A percentile compares a stretch with the other conserved stretches of the same genome.
Conservation (phyloP, 2,888 invertebrate species). For the Oegoconia quadripuncta region DNA sequence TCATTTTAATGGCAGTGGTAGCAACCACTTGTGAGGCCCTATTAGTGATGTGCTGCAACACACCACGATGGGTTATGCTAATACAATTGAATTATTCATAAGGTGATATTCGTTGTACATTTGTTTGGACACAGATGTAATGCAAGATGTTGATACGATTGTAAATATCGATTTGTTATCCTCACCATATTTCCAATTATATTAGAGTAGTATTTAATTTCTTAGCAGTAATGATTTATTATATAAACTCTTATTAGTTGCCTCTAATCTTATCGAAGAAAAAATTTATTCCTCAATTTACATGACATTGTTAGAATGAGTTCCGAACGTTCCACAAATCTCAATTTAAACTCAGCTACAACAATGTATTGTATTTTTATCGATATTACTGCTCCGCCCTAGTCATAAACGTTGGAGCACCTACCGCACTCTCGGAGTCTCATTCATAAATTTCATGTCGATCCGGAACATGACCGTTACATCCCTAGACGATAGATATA, state of each 20-base stretch:
- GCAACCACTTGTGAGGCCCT: slow-evolving; percentile 44
- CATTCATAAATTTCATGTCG: slow-evolving; percentile 62
- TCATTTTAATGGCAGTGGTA: slow-evolving; percentile 21
- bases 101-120: slow-evolving; percentile 18
- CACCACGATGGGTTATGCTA: slow-evolving; percentile 23
- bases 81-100: slow-evolving; percentile 30
- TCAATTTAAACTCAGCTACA: neutral
- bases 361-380: neutral
- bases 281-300: no score
- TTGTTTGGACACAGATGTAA: slow-evolving; percentile 22
- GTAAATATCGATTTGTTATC: slow-evolving; percentile 14
- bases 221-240: no score
- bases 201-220: no score
- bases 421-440: slow-evolving; percentile 51
- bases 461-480: slow-evolving; percentile 55
- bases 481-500: slow-evolving; percentile 46
- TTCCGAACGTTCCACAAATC: no score
- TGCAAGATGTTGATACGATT: slow-evolving; percentile 22
- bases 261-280: no score
- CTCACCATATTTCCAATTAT: slow-evolving; percentile 11
- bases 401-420: slow-evolving; percentile 41
- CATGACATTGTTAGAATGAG: no score
- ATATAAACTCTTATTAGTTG: no score
- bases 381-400: slow-evolving; percentile 29
- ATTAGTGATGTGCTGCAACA: slow-evolving; percentile 40